Evolutionary conservation across 1,140 invertebrate genomes (phyloP).

Genomic region (Sycophila sp.): DNA sequence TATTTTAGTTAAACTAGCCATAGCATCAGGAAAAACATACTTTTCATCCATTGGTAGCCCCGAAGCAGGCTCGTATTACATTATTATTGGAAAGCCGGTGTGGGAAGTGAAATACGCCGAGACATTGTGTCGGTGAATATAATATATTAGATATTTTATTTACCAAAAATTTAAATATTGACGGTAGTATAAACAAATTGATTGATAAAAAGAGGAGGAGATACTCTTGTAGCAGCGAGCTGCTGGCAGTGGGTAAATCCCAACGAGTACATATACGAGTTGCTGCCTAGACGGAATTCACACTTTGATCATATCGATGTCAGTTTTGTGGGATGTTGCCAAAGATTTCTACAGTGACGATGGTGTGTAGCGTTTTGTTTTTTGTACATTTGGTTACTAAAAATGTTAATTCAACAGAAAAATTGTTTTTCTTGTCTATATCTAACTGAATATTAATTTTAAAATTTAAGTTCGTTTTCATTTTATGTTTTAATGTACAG

Average conservation of each 20-base stretch:
- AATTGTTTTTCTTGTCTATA: too few relatives aligned
- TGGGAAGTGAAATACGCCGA: slow-evolving; percentile 69
- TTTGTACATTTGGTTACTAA: too few relatives aligned
- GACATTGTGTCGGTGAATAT: slow-evolving; percentile 53
- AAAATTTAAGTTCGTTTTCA: not conserved
- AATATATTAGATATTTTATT: slow-evolving; percentile 7
- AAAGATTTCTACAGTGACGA: not conserved
- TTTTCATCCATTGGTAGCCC: slow-evolving; percentile 70
- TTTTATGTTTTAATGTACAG: slow-evolving; percentile 31
- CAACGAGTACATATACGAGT: slow-evolving; percentile 58
- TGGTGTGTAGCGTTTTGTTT: too few relatives aligned
- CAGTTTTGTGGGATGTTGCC: slow-evolving; percentile 34
- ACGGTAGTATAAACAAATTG: too few relatives aligned
- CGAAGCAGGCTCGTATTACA: slow-evolving; percentile 65
- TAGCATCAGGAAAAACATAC: slow-evolving; percentile 69
- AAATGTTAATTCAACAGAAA: too few relatives aligned
- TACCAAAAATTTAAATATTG: not conserved
- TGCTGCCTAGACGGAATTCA: slow-evolving; percentile 56
- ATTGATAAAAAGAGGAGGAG: slow-evolving; percentile 52
- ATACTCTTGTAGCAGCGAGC: slow-evolving; percentile 59
- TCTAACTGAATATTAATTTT: not conserved
- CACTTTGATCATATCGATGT: slow-evolving; percentile 52
- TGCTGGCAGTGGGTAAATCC: slow-evolving; percentile 62
- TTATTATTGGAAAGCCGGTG: slow-evolving; percentile 72
- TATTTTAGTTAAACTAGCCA: slow-evolving; percentile 72